Base-by-base conservation (phyloP, 2,113 vertebrate genomes). In the Catharus bicknelli region DNA sequence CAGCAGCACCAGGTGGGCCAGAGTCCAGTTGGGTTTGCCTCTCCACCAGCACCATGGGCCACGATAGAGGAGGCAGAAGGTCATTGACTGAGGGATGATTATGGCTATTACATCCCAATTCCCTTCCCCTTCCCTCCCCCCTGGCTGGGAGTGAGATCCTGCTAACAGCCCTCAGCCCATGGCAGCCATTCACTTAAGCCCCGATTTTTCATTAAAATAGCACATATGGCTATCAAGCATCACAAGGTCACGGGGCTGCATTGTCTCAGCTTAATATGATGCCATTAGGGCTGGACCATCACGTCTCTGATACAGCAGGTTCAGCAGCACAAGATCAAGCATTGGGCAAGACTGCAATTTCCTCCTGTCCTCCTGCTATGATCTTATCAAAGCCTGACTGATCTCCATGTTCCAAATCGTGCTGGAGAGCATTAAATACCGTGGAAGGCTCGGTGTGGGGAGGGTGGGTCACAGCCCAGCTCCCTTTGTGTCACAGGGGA, bases 331-430 rank as follows among this genome's bases (percentile, higher is more conserved):
- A 55, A 95, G 72, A 97, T 97, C 96, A 96, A 97, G 96, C 96
- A 93, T 79, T 83, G 83, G 89, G 91, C 95, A 95, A 94, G 96
- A 54, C 95, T 96, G 95, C 96, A 97, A 97, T 98, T 97, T 96
- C 97, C 83, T 85, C 95, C 95, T 97, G 97, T 97, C 97, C 97
- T 93, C 90, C 86, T 72, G 30, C 43, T 63, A 94, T 30, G 97
- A 97, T 97, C 93, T 59, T 96, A 96, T 97, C 96, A 67, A 88
- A 91, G 90, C 78, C 96, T 97, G 98, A 97, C 89, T 95, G 97
- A 98, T 98, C 97, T 96, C 91, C 81, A 2, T 1, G 25, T 29
- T 10, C 23, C 16, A n/a, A 94, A 91, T 34, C 59, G 2, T 9
- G 16, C 87, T 1, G 29, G 67, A 83, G 91, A 95, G 75, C 94